A percentile compares a stretch with the other conserved stretches of the same genome.
Evolutionary conservation across 2,113 vertebrate genomes (phyloP).

Genomic region (Elephas maximus): DNA sequence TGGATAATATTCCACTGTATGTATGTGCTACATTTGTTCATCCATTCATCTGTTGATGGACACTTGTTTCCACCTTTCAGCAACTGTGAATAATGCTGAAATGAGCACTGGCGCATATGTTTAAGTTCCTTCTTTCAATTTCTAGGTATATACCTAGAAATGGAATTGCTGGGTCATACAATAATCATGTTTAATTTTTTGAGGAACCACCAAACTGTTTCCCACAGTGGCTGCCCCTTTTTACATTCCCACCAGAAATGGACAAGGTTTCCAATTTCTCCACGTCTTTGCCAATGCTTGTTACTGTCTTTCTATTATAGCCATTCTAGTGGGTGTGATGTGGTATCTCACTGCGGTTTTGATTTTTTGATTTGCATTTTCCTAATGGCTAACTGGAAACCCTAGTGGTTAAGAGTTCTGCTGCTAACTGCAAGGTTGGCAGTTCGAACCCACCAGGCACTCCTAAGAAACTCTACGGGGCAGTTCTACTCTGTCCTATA

Average conservation of each 20-base stretch:
- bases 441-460: no score
- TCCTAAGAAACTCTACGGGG: no score
- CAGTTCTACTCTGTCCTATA: no score
- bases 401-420: no score
- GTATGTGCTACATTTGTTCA: not conserved
- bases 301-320: no score
- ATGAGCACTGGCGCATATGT: not conserved
- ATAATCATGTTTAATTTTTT: not conserved
- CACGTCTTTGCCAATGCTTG: not conserved
- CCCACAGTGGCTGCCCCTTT: not conserved
- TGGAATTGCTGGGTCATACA: no score
- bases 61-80: not conserved
- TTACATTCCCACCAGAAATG: not conserved
- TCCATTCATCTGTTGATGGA: not conserved
- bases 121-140: not conserved
- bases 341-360: no score
- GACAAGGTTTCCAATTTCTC: not conserved
- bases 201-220: not conserved
- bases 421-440: no score
- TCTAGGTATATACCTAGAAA: not conserved
- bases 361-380: no score
- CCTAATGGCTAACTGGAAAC: no score
- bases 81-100: not conserved
- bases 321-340: no score
- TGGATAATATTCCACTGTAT: not conserved